A percentile compares a stretch with the other conserved stretches of the same genome.
Evolutionary conservation across 2,113 vertebrate species (phyloP).

Genomic region (western clawed frog (Xenopus tropicalis)): UCB_Xtro_10.0 CM004444.2:124385001-124385500

Average conservation of each 20-base stretch:
- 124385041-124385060: constrained; percentile 43
- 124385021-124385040: constrained; percentile 41
- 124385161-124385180: constrained; percentile 33
- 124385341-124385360: too few species aligned
- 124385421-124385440: too few species aligned
- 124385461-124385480: too few species aligned
- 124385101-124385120: constrained; percentile 33
- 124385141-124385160: constrained; percentile 38
- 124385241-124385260: constrained; percentile 30
- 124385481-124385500: too few species aligned
- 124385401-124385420: too few species aligned
- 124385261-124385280: neutral
- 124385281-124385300: too few species aligned
- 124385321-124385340: too few species aligned
- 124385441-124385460: too few species aligned
- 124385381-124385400: too few species aligned
- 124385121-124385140: constrained; percentile 40
- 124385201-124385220: constrained; percentile 28
- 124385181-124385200: constrained; percentile 15
- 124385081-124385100: constrained; percentile 43
- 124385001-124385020: constrained; percentile 43
- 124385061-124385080: constrained; percentile 41
- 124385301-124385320: too few species aligned
- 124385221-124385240: constrained; percentile 12
- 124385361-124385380: too few species aligned